Evolutionary conservation across 2,113 vertebrate species (phyloP).

Genomic region (Triplophysa rosa): DNA sequence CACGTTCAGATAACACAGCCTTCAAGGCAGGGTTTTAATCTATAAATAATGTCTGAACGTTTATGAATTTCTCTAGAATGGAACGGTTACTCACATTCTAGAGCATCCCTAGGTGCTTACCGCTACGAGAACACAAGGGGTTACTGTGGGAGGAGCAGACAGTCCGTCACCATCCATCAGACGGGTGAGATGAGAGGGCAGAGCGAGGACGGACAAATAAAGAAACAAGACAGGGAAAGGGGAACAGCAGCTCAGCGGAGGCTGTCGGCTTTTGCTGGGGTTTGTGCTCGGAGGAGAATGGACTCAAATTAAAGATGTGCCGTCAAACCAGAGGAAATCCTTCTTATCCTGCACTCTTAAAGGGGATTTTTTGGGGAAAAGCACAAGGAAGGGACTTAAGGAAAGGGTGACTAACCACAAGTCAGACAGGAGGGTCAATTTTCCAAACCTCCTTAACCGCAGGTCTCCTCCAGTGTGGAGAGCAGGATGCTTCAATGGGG

Average conservation of each 20-base stretch:
- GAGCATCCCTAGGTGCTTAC: neutral
- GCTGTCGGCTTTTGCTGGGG: conserved; percentile 70
- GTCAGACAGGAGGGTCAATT: conserved; percentile 67
- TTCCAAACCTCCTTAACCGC: conserved; percentile 61
- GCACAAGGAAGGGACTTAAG: conserved; percentile 67
- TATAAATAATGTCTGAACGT: neutral
- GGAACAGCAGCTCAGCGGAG: conserved; percentile 65
- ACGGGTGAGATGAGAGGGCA: conserved; percentile 67
- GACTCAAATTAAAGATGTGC: conserved; percentile 80
- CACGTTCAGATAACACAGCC: too few relatives aligned
- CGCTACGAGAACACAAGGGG: neutral
- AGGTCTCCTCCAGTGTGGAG: conserved; percentile 58
- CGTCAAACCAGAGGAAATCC: conserved; percentile 72
- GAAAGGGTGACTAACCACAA: conserved; percentile 64
- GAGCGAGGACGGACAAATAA: conserved; percentile 55
- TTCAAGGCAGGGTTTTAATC: too few relatives aligned
- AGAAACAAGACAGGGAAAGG: conserved; percentile 54
- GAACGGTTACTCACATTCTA: neutral
- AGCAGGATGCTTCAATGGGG: conserved; percentile 37
- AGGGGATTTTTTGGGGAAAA: conserved; percentile 57
- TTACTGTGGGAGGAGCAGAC: conserved; percentile 60
- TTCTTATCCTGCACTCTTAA: conserved; percentile 65
- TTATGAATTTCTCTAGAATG: neutral
- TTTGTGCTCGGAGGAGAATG: conserved; percentile 75
- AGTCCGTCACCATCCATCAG: conserved; percentile 73